Evolutionary conservation across 1,140 invertebrate genomes (phyloP).

Genomic region (Lethocerus indicus): DNA sequence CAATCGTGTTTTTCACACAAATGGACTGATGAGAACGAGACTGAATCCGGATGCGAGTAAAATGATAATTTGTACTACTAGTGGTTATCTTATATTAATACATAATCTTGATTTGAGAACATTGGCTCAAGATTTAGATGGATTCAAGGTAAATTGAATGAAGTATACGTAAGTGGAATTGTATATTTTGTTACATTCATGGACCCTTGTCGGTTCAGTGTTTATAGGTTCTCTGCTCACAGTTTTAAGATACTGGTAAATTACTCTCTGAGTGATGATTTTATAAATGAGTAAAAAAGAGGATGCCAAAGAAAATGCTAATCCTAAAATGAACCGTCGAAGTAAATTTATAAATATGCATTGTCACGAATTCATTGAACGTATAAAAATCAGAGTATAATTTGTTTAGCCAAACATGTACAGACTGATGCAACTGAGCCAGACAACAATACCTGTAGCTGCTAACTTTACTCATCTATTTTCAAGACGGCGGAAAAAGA

Average conservation of each 20-base stretch:
- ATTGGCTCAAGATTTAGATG: constrained; percentile 58
- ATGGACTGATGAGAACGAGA: constrained; percentile 74
- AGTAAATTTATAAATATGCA: too few species aligned
- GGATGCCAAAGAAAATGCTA: too few species aligned
- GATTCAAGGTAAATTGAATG: constrained; percentile 54
- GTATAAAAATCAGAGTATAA: too few species aligned
- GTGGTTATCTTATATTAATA: constrained; percentile 76
- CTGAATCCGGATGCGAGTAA: constrained; percentile 69
- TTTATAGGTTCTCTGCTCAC: too few species aligned
- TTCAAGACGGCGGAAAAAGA: constrained; percentile 47
- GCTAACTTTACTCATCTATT: constrained; percentile 68
- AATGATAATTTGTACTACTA: constrained; percentile 78
- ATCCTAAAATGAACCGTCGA: too few species aligned
- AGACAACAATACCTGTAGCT: constrained; percentile 59
- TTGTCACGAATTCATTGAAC: too few species aligned
- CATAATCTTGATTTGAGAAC: constrained; percentile 72
- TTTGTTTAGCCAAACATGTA: constrained; percentile 67
- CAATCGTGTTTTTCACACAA: constrained; percentile 65
- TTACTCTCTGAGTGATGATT: too few species aligned
- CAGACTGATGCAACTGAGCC: constrained; percentile 69
- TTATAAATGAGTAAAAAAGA: too few species aligned
- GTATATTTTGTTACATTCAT: too few species aligned
- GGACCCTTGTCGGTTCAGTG: too few species aligned
- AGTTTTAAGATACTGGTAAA: too few species aligned
- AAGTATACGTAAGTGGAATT: too few species aligned